These are phyloP conservation scores for Drosophila ironensis DNA, from an alignment of 1,140 invertebrate species.

Conservation along the genomic window DNA sequence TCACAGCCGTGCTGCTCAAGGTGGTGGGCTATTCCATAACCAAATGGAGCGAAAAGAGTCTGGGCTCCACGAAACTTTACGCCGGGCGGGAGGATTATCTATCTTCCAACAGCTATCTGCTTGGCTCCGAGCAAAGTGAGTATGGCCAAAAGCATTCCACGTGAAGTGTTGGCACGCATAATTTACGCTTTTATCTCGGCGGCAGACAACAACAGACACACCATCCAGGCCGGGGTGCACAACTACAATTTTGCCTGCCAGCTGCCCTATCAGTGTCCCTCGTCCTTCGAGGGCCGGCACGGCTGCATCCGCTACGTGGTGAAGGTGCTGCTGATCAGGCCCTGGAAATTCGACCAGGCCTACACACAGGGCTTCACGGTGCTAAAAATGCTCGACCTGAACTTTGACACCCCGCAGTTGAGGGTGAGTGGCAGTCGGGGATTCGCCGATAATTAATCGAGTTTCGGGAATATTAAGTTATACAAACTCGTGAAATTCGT, in stretches of 20 bases:
- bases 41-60: slow-evolving; percentile 63
- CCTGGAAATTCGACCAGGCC: slow-evolving; percentile 90
- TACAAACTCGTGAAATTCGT: too few species aligned
- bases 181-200: slow-evolving; percentile 34
- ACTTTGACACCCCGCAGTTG: slow-evolving; percentile 83
- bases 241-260: slow-evolving; percentile 84
- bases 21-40: slow-evolving; percentile 68
- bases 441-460: too few species aligned
- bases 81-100: slow-evolving; percentile 73
- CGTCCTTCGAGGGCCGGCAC: slow-evolving; percentile 88
- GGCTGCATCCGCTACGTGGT: slow-evolving; percentile 87
- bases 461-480: not conserved
- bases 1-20: slow-evolving; percentile 57
- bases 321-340: slow-evolving; percentile 86
- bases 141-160: not conserved
- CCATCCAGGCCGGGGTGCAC: slow-evolving; percentile 83
- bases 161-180: not conserved
- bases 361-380: slow-evolving; percentile 88
- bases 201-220: slow-evolving; percentile 76
- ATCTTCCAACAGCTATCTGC: slow-evolving; percentile 61
- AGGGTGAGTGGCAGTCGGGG: slow-evolving; percentile 37
- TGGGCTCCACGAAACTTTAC: slow-evolving; percentile 41
- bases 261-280: slow-evolving; percentile 84
- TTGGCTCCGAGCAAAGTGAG: slow-evolving; percentile 74
- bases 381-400: slow-evolving; percentile 88